A percentile compares a stretch with the other conserved stretches of the same genome.
Conservation (phyloP, 2,888 invertebrate genomes). For the Tiliacea aurago region DNA sequence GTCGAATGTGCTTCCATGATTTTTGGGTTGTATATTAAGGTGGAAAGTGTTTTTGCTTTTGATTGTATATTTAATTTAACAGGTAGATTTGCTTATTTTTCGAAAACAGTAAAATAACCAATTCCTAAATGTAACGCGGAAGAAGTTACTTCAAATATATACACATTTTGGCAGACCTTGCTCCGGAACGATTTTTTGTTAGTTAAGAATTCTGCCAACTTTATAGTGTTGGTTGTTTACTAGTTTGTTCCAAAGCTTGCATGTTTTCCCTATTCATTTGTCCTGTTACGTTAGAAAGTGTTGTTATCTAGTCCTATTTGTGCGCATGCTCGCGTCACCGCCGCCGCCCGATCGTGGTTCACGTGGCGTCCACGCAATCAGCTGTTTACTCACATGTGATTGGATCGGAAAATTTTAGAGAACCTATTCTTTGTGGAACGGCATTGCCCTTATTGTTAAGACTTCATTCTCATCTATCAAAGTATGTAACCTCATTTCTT, state of each 20-base stretch:
- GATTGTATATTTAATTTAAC: background rate
- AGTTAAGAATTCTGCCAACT: conserved; percentile 8
- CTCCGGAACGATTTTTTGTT: background rate
- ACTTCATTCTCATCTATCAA: background rate
- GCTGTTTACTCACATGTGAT: conserved; percentile 77
- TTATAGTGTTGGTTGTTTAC: conserved; percentile 20
- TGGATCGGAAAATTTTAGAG: conserved; percentile 68
- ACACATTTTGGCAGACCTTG: conserved; percentile 19
- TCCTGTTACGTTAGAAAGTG: conserved; percentile 51
- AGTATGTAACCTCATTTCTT: conserved; percentile 1
- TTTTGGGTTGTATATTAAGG: conserved; percentile 34
- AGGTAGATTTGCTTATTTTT: background rate
- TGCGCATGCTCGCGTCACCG: conserved; percentile 69
- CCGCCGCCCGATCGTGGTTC: conserved; percentile 74
- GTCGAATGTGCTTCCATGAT: conserved; percentile 50
- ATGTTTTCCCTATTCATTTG: conserved; percentile 24
- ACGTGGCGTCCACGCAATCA: conserved; percentile 79
- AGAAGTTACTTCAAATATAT: background rate
- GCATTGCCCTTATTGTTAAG: conserved; percentile 20
- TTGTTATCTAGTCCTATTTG: conserved; percentile 58
- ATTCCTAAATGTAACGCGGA: background rate
- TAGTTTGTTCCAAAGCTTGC: background rate
- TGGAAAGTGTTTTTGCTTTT: conserved; percentile 2
- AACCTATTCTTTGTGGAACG: conserved; percentile 19
- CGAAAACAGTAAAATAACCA: conserved; percentile 8